Percentiles rank a stretch among this genome's conserved stretches.
These are phyloP conservation scores for Notolepis coatsorum DNA, from an alignment of 2,797 vertebrate genomes.

Conservation along the genomic window DNA sequence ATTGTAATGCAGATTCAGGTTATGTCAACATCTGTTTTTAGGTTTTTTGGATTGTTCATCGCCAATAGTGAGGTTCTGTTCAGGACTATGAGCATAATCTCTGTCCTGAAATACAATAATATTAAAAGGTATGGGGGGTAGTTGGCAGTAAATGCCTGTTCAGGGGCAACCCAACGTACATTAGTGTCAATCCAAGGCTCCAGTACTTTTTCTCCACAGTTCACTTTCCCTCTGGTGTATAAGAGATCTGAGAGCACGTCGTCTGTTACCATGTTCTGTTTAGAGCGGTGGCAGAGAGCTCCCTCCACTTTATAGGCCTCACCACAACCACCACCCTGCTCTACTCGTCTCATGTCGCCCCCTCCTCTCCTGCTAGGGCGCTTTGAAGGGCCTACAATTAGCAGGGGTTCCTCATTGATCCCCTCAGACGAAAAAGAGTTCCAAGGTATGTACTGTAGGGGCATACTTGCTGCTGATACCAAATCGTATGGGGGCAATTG, in stretches of 20 bases:
- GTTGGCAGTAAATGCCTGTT: not conserved
- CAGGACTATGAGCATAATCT: not conserved
- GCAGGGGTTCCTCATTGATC: constrained; percentile 42
- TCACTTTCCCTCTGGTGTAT: constrained; percentile 14
- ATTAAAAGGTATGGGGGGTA: not conserved
- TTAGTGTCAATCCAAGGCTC: not conserved
- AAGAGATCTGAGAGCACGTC: constrained; percentile 49
- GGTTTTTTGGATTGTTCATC: not conserved
- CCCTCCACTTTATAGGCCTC: constrained; percentile 59
- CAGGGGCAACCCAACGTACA: constrained; percentile 3
- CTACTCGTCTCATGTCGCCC: constrained; percentile 40
- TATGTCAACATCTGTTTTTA: not conserved
- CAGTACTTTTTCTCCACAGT: not conserved
- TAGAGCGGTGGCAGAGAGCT: constrained; percentile 47
- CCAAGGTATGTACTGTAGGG: too few relatives aligned
- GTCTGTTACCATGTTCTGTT: constrained; percentile 59
- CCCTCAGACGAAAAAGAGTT: constrained; percentile 32
- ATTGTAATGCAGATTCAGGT: not conserved
- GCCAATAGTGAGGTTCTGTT: not conserved
- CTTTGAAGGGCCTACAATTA: constrained; percentile 57
- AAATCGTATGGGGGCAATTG: too few relatives aligned
- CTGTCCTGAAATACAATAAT: not conserved
- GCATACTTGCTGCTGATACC: too few relatives aligned
- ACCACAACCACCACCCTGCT: constrained; percentile 46
- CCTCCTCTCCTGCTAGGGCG: constrained; percentile 51